Conservation (phyloP, 2,888 invertebrate genomes). For the Netelia fuscicornis region DNA sequence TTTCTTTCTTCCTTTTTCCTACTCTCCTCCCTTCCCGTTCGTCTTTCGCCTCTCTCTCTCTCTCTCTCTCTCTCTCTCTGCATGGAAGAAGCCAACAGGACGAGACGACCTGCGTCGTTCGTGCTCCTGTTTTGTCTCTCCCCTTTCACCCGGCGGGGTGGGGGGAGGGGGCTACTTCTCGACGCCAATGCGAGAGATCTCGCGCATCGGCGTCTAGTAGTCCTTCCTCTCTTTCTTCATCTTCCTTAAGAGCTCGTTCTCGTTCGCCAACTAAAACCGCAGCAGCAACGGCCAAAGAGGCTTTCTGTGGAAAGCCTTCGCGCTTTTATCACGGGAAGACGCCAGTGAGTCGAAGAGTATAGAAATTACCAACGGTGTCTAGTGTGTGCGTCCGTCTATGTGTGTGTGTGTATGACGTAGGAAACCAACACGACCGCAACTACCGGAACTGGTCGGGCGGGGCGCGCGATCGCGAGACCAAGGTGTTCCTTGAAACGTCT, state of each 20-base stretch:
- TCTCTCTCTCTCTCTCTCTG: background rate
- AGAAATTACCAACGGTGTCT: background rate
- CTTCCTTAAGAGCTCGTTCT: constrained; percentile 22
- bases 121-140: constrained; percentile 41
- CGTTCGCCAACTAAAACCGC: constrained; percentile 45
- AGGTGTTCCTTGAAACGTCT: constrained; percentile 12
- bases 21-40: background rate
- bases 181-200: background rate
- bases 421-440: constrained; percentile 24
- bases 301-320: background rate
- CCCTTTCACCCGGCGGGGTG: constrained; percentile 15
- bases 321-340: background rate
- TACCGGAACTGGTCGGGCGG: constrained; percentile 47
- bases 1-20: background rate
- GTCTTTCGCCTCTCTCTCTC: background rate
- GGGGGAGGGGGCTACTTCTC: constrained; percentile 3
- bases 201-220: background rate
- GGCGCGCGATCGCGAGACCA: background rate
- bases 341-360: background rate
- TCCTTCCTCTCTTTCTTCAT: constrained; percentile 28
- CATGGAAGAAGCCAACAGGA: constrained; percentile 1
- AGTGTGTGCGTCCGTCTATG: background rate
- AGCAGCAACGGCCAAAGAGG: background rate
- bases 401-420: constrained; percentile 3
- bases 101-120: constrained; percentile 28